Evolutionary conservation across 1,140 invertebrate genomes (phyloP).

Genomic region (Philopotamus ludificatus): DNA sequence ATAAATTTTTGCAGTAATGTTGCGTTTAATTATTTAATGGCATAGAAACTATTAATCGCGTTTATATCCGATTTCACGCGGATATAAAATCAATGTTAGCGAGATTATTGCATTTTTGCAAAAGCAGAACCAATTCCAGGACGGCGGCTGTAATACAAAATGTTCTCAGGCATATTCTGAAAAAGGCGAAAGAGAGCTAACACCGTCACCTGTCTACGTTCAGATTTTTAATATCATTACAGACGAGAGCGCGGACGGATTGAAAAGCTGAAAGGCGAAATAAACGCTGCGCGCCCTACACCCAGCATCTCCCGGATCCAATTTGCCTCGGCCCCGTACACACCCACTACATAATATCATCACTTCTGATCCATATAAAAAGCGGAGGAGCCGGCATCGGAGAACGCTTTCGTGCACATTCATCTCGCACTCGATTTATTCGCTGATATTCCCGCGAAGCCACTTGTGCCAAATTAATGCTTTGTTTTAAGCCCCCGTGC

Average conservation of each 20-base stretch:
- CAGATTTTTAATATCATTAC: neutral
- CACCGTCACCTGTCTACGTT: neutral
- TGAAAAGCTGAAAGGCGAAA: neutral
- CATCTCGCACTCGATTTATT: conserved; percentile 32
- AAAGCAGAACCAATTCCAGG: too few species aligned
- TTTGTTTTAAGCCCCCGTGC: conserved; percentile 12
- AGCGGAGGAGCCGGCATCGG: conserved; percentile 12
- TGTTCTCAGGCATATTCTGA: neutral
- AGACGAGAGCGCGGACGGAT: neutral
- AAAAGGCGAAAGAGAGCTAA: neutral
- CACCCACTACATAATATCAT: neutral
- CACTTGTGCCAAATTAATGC: conserved; percentile 32
- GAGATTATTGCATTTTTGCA: too few species aligned
- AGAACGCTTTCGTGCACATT: conserved; percentile 35
- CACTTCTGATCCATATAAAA: neutral
- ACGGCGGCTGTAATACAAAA: neutral
- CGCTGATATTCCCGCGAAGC: conserved; percentile 17
- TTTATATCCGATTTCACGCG: too few species aligned
- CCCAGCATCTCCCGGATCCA: neutral
- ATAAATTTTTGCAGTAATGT: neutral
- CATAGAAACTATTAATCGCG: too few species aligned
- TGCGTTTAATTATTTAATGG: neutral
- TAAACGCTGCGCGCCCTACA: neutral
- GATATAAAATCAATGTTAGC: too few species aligned
- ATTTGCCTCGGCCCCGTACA: too few species aligned